Conservation (phyloP, 1,140 invertebrate genomes). For the Drosophila rhopaloa region DNA sequence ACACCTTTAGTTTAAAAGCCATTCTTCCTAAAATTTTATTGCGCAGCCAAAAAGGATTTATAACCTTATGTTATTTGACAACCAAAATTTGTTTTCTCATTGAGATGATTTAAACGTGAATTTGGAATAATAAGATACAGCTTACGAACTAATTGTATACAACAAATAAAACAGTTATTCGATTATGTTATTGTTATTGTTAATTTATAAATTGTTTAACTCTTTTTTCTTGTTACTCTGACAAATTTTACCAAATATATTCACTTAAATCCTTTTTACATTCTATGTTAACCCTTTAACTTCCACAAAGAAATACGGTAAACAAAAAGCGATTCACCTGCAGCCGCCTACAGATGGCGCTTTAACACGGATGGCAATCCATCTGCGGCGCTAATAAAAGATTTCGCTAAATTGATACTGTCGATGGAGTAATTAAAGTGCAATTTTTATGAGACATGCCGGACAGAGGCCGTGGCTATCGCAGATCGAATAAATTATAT, state of each 20-base stretch:
- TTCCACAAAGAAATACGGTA: neutral
- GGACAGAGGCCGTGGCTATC: slow-evolving; percentile 81
- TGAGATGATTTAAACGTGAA: too few relatives aligned
- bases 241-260: neutral
- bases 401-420: slow-evolving; percentile 84
- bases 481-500: slow-evolving; percentile 84
- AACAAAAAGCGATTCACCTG: slow-evolving; percentile 48
- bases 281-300: slow-evolving; percentile 4
- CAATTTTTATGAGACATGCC: slow-evolving; percentile 84
- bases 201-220: neutral
- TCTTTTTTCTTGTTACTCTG: neutral
- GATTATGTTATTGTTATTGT: too few relatives aligned
- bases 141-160: too few relatives aligned
- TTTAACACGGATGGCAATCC: slow-evolving; percentile 82
- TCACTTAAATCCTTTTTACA: neutral
- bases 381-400: slow-evolving; percentile 81
- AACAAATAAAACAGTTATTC: too few relatives aligned
- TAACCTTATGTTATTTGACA: too few relatives aligned
- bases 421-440: slow-evolving; percentile 84
- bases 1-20: too few relatives aligned
- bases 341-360: slow-evolving; percentile 74
- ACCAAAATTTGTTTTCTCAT: too few relatives aligned
- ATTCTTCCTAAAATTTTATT: too few relatives aligned
- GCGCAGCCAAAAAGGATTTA: too few relatives aligned
- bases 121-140: too few relatives aligned